Percentiles rank a stretch among this genome's conserved stretches.
Evolutionary conservation across 2,113 vertebrate species (phyloP).

Genomic region (Cavia aperea): DNA sequence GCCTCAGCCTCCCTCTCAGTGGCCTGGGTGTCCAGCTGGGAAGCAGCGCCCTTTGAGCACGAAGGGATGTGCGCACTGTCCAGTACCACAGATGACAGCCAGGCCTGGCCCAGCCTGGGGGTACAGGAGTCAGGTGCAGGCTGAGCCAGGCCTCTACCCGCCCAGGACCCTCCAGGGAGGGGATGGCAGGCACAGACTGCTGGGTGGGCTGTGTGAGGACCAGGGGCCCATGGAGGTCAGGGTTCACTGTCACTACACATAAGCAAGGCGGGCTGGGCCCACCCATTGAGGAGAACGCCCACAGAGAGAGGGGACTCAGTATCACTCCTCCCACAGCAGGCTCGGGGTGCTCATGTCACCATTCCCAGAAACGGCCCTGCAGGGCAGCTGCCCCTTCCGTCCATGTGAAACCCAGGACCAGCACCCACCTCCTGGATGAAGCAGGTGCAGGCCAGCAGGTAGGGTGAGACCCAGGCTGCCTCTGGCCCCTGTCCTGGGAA

Average conservation of each 20-base stretch:
- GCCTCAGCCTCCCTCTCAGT: background rate
- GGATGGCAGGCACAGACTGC: background rate
- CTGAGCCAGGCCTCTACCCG: background rate
- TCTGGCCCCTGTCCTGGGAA: too few species aligned
- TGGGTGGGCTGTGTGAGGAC: background rate
- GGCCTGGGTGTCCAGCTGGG: background rate
- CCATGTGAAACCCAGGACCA: background rate
- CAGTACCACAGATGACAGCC: background rate
- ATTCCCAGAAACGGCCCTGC: background rate
- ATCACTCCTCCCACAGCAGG: background rate
- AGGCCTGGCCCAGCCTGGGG: background rate
- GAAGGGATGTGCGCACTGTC: background rate
- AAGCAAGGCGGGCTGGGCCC: background rate
- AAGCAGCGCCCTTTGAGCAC: background rate
- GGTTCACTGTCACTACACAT: background rate
- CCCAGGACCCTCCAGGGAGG: background rate
- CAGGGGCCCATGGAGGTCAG: too few species aligned
- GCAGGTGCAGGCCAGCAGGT: background rate
- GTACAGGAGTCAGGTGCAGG: background rate
- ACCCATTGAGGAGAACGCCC: background rate
- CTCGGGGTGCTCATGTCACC: fast-evolving
- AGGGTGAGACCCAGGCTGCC: background rate
- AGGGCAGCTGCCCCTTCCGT: too few species aligned
- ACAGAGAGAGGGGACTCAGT: background rate
- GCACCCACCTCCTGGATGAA: background rate